Percentiles rank a stretch among this genome's conserved stretches.
Evolutionary conservation across 2,797 vertebrate genomes (phyloP).

Genomic region (Siniperca undulata): DNA sequence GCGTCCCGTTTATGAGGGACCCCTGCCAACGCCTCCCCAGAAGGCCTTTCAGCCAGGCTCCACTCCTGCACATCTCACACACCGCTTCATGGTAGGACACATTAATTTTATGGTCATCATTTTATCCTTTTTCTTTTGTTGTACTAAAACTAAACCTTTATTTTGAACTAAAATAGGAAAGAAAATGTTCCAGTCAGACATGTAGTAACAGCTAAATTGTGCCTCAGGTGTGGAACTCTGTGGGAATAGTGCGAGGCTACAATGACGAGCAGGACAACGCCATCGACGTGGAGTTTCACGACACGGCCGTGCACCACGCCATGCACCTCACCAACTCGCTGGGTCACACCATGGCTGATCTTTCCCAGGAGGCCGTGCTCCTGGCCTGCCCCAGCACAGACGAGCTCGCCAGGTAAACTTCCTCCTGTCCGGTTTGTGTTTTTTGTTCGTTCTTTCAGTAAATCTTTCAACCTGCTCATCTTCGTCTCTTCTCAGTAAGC

Average conservation of each 20-base stretch:
- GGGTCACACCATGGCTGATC: conserved; percentile 90
- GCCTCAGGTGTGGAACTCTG: conserved; percentile 93
- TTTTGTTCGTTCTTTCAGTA: no score
- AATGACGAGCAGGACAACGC: conserved; percentile 97
- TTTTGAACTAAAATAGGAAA: not conserved
- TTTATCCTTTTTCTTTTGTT: not conserved
- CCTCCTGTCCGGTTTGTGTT: not conserved
- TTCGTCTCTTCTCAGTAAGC: conserved; percentile 85
- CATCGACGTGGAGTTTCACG: conserved; percentile 96
- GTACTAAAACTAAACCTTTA: not conserved
- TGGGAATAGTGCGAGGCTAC: conserved; percentile 95
- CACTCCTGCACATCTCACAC: conserved; percentile 92
- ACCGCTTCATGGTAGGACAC: conserved; percentile 94
- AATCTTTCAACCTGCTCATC: not conserved
- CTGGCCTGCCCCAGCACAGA: conserved; percentile 91
- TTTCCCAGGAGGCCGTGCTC: conserved; percentile 93
- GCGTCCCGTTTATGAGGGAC: conserved; percentile 89
- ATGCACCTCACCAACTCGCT: conserved; percentile 94
- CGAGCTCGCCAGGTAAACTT: conserved; percentile 90
- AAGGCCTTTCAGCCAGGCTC: conserved; percentile 95
- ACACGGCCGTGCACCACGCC: conserved; percentile 93
- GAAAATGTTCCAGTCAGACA: not conserved
- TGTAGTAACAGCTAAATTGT: not conserved
- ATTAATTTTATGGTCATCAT: no score
- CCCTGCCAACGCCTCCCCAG: conserved; percentile 91